Conservation (phyloP, 2,888 invertebrate species). For the Xanthorhoe designata region DNA sequence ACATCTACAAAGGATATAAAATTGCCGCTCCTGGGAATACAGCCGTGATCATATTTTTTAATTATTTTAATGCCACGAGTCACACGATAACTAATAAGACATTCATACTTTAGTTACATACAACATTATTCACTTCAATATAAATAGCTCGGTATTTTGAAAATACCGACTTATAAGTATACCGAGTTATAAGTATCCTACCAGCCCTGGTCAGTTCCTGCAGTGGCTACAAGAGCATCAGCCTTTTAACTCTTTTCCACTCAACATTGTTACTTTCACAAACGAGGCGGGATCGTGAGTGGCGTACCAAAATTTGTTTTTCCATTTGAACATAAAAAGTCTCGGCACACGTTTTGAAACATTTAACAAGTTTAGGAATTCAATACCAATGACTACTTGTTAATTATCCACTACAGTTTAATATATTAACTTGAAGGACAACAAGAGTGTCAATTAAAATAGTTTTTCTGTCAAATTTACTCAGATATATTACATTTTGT, state of each 20-base stretch:
- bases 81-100: too few relatives aligned
- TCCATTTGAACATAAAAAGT: conserved; percentile 54
- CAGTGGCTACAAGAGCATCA: conserved; percentile 55
- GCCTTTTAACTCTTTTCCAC: conserved; percentile 78
- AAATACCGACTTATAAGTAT: too few relatives aligned
- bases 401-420: conserved; percentile 27
- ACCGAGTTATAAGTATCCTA: too few relatives aligned
- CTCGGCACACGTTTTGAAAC: conserved; percentile 47
- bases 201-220: conserved; percentile 41
- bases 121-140: not conserved
- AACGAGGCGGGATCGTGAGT: conserved; percentile 76
- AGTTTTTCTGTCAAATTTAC: too few relatives aligned
- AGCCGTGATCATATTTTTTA: too few relatives aligned
- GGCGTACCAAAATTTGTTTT: conserved; percentile 69
- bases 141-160: not conserved
- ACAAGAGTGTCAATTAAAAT: too few relatives aligned
- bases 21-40: too few relatives aligned
- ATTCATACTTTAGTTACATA: too few relatives aligned
- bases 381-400: conserved; percentile 38
- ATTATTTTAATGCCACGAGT: too few relatives aligned
- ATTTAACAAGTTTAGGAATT: conserved; percentile 45
- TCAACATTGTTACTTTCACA: conserved; percentile 81
- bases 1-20: too few relatives aligned
- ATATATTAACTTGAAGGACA: too few relatives aligned
- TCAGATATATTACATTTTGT: too few relatives aligned